A percentile compares a stretch with the other conserved stretches of the same genome.
These are phyloP conservation scores for Ariopsis seemanni DNA, from an alignment of 2,113 vertebrate genomes.

Conservation along the genomic window DNA sequence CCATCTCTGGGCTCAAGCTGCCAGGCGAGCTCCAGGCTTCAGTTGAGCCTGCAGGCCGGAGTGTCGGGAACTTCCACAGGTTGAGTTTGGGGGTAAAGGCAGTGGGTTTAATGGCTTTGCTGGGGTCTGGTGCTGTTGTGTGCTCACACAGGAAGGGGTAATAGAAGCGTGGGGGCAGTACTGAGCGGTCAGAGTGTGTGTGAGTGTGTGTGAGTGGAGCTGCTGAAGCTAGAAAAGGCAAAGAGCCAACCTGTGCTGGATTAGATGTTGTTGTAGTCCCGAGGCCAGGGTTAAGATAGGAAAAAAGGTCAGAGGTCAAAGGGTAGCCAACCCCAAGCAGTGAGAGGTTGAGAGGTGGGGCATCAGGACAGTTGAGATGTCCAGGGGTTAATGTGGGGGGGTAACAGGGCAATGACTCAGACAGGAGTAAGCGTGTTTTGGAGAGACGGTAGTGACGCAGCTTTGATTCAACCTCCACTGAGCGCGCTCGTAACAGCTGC, in stretches of 20 bases:
- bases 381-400: constrained; percentile 77
- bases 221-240: constrained; percentile 86
- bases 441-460: constrained; percentile 79
- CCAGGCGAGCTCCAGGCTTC: constrained; percentile 72
- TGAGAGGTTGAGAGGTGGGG: constrained; percentile 85
- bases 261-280: constrained; percentile 55
- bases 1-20: constrained; percentile 60
- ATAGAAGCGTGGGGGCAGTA: constrained; percentile 83
- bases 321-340: constrained; percentile 89
- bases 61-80: constrained; percentile 79
- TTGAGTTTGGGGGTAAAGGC: constrained; percentile 73
- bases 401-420: constrained; percentile 85
- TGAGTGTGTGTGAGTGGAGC: constrained; percentile 81
- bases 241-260: constrained; percentile 77
- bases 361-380: constrained; percentile 78
- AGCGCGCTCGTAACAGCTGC: constrained; percentile 69
- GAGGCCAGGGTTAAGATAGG: constrained; percentile 84
- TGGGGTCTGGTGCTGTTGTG: constrained; percentile 53
- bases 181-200: constrained; percentile 70
- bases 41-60: constrained; percentile 66
- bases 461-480: constrained; percentile 77
- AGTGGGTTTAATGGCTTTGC: constrained; percentile 70
- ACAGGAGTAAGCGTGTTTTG: constrained; percentile 77
- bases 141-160: constrained; percentile 91
- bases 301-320: constrained; percentile 83